Conservation (phyloP, 2,113 vertebrate genomes). For the Mustela nigripes region DNA sequence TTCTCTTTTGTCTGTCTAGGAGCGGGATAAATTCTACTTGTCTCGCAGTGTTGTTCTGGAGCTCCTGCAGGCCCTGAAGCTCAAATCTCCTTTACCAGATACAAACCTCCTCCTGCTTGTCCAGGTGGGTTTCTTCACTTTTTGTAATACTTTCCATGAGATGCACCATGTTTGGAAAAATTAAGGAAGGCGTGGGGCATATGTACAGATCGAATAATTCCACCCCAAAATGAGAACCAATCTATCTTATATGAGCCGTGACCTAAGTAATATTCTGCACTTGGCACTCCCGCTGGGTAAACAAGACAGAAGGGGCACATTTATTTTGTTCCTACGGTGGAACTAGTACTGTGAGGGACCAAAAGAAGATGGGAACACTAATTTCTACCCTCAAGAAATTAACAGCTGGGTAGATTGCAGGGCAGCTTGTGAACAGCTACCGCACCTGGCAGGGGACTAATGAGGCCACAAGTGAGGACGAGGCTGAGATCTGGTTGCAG, state of each 20-base stretch:
- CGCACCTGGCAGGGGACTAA: not conserved
- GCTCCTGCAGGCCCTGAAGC: slow-evolving; percentile 97
- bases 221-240: not conserved
- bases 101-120: slow-evolving; percentile 97
- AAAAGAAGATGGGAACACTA: not conserved
- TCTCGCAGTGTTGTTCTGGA: slow-evolving; percentile 97
- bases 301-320: not conserved
- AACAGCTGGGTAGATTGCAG: not conserved
- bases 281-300: not conserved
- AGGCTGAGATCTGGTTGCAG: not conserved
- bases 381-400: not conserved
- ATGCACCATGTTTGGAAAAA: slow-evolving; percentile 5
- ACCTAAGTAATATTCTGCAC: not conserved
- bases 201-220: not conserved
- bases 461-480: not conserved
- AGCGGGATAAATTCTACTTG: slow-evolving; percentile 99
- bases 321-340: not conserved
- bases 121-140: slow-evolving; percentile 90
- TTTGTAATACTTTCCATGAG: not conserved
- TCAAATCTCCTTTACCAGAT: slow-evolving; percentile 97
- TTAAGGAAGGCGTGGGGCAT: not conserved
- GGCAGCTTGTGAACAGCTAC: not conserved
- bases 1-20: slow-evolving; percentile 88
- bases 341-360: slow-evolving; percentile 2
- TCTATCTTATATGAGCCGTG: not conserved